phyloP scores from a whole-genome alignment of 2,797 vertebrate genomes.

The Cynopterus sphinx region DNA sequence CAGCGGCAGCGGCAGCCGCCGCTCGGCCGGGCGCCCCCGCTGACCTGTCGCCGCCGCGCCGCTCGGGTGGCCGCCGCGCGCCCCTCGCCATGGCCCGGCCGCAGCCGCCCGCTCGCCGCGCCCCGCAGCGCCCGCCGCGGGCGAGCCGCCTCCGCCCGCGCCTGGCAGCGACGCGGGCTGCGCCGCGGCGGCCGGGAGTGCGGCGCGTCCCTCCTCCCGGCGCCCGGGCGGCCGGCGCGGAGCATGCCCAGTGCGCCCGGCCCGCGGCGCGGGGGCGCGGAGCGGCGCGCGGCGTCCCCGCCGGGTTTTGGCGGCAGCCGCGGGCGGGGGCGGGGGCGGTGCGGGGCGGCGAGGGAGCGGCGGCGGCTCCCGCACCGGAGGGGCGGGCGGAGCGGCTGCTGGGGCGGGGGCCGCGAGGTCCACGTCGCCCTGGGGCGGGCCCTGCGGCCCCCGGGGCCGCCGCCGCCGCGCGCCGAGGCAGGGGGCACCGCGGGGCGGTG shows the following conservation, averaged over 20 bases:
- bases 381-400: neutral
- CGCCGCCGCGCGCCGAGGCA: rapidly evolving
- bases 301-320: conserved; percentile 67
- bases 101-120: neutral
- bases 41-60: conserved; percentile 64
- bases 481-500: no score
- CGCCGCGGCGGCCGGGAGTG: conserved; percentile 33
- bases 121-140: neutral
- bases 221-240: conserved; percentile 48
- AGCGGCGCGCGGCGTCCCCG: neutral
- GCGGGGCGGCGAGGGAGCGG: neutral
- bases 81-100: conserved; percentile 58
- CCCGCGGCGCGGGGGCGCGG: neutral
- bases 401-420: no score
- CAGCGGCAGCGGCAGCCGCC: neutral
- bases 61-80: conserved; percentile 51
- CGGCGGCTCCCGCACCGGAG: rapidly evolving
- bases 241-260: conserved; percentile 77
- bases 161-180: conserved; percentile 46
- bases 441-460: rapidly evolving
- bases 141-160: conserved; percentile 3
- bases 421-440: no score
- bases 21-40: neutral
- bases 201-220: conserved; percentile 49
- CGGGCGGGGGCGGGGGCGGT: neutral